phyloP scores from a whole-genome alignment of 2,888 invertebrate species.

The Xylophagus ater region DNA sequence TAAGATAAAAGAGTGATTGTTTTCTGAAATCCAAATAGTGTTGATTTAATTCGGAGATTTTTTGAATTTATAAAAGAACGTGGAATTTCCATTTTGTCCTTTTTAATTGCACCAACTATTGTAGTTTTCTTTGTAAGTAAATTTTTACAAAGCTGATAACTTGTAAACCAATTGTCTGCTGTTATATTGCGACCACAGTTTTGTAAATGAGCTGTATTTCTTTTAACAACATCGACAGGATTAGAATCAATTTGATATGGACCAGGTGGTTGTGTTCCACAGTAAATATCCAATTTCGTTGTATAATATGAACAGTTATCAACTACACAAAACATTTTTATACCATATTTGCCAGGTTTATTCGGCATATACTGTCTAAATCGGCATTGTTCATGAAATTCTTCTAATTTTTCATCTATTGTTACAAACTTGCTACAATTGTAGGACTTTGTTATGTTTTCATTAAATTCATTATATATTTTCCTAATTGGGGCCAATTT shows the following conservation, averaged over 20 bases:
- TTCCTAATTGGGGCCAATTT: not conserved
- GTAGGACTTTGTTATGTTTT: not conserved
- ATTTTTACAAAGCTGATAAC: not conserved
- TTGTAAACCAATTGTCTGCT: conserved; percentile 6
- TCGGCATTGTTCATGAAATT: conserved; percentile 1
- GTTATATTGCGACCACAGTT: conserved; percentile 1
- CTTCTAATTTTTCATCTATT: conserved; percentile 3
- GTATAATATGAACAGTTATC: conserved; percentile 1
- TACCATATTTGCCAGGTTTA: conserved; percentile 6
- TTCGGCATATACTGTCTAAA: conserved; percentile 6
- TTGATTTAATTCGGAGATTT: not conserved
- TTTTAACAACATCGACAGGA: not conserved
- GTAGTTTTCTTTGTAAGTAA: not conserved
- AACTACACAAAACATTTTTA: conserved; percentile 1
- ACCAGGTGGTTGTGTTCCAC: not conserved
- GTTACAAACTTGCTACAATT: not conserved
- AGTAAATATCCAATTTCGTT: conserved; percentile 1
- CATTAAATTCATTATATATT: not conserved
- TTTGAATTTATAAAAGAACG: not conserved
- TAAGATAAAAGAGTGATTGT: not conserved
- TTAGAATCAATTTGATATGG: conserved; percentile 2
- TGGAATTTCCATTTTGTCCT: not conserved
- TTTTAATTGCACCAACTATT: not conserved
- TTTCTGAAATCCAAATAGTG: conserved; percentile 3
- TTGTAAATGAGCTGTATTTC: not conserved